Evolutionary conservation across 2,888 invertebrate genomes (phyloP), one percentile per base, ranked within the genome.

Genomic region (Apotomis capreana): DNA sequence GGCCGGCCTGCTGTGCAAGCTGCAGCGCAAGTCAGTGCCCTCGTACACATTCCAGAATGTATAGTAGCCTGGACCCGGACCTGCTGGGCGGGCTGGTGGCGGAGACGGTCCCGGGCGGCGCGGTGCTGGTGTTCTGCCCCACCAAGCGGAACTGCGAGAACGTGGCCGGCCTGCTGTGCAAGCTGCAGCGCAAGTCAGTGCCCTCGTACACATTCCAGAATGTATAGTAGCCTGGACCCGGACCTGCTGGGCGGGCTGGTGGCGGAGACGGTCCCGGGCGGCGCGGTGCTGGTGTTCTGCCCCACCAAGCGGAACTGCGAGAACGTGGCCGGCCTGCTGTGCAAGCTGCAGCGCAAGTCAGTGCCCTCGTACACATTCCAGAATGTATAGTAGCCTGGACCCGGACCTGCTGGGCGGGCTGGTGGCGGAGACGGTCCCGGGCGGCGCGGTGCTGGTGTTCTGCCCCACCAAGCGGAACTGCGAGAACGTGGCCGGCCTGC

Each of bases 401-500:
- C n/a, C n/a, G n/a, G n/a, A 98, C 88, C 94, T 95, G 80, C 85
- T 98, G 69, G 96, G 96, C 10, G 97, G 96, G 36, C 90, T 98
- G 75, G 97, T 97, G 3, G 92, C 95, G 78, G 98, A 98, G 87
- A 95, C 97, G 73, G 94, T 97, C 1, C 98, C 98, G 0, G 86
- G 94, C 15, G 95, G 95, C 79, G 97, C 97, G 0, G 97, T 97
- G 81, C 94, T 99, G 0, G 95, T 99, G 58, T 99, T 99, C 94
- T 99, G 99, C 85, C 95, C 98, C n/a, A 96, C 97, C 3, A 97
- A 98, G 83, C 95, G 96, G 81, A 98, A 97, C 89, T 98, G 98
- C 83, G 98, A 99, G 90, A 98, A 97, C 89, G 97, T 99, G 3
- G 97, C 98, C 0, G 81, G 94, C 36, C 89, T 98, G 15, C 89